Base-by-base conservation (phyloP, 2,797 vertebrate genomes). In the Notolabrus celidotus region DNA sequence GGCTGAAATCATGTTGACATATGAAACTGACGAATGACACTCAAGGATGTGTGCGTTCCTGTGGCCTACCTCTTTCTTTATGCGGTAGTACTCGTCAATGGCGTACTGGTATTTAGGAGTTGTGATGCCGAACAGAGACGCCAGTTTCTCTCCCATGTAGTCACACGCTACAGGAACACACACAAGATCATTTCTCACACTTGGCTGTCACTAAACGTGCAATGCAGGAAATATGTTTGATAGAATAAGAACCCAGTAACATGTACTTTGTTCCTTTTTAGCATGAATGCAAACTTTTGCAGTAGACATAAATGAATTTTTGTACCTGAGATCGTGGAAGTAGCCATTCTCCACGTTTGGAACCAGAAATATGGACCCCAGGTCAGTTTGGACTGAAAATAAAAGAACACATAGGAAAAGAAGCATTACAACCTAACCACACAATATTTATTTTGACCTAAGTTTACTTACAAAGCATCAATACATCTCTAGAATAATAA, bases 321-420 rank as follows among this genome's bases (percentile, higher is more conserved):
- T 58, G 79, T 94, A 99, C 98, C 97, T 95, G 98, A 97, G 61
- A 99, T 79, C 17, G 98, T 99, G 46, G 96, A 97, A 1, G 97
- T 98, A 54, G 96, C 95, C 88, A 96, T 95, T 92, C 96, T 95
- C 93, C 99, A 96, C 96, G 97, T 96, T 57, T 99, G 95, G 93
- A 99, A 99, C 96, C 96, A 99, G 67, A 99, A 92, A 83, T 97
- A 99, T 19, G 98, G 98, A 23, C 96, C 97, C 98, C 98, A 99
- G 0, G 96, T 97, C 69, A 99, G 88, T 33, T 96, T 96, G 41
- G 96, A 94, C 98, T 99, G 77, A 10, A 95, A 93, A 27, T 86
- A 83, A 82, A 77, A 10, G 95, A 93, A 27, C n/a, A 86, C 83
- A 82, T n/a, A 53, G 1, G 8, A 29, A 33, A 20, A 83, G 4